These are phyloP conservation scores for Cotesia chilonis DNA, from an alignment of 1,140 invertebrate genomes.

Conservation along the genomic window DNA sequence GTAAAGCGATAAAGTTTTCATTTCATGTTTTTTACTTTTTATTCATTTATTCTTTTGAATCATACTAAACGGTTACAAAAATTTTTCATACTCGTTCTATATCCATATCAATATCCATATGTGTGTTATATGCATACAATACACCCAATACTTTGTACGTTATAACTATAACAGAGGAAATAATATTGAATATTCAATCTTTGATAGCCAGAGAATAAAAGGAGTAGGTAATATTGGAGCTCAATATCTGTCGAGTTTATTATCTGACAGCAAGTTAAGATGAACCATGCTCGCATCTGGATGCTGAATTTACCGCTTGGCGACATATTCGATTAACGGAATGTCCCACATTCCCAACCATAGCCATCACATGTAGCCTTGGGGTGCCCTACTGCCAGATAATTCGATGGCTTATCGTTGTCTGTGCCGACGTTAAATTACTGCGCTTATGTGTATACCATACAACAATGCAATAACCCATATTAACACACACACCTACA, in stretches of 20 bases:
- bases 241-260: background rate
- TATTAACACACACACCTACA: background rate
- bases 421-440: constrained; percentile 16
- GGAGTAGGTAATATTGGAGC: background rate
- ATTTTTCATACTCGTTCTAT: no score
- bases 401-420: constrained; percentile 31
- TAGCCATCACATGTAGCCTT: constrained; percentile 12
- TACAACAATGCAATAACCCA: background rate
- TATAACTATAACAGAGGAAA: no score
- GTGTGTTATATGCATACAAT: no score
- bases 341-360: constrained; percentile 24
- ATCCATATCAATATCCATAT: no score
- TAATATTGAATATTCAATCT: constrained; percentile 1
- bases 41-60: no score
- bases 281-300: constrained; percentile 25
- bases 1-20: no score
- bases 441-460: background rate
- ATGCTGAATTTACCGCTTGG: constrained; percentile 22
- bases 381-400: constrained; percentile 20
- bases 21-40: no score
- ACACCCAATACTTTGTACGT: no score
- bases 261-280: constrained; percentile 9
- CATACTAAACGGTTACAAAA: no score
- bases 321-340: constrained; percentile 32
- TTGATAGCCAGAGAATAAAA: background rate